Base-by-base conservation (phyloP, 2,888 invertebrate genomes). In the Steromphala cineraria region DNA sequence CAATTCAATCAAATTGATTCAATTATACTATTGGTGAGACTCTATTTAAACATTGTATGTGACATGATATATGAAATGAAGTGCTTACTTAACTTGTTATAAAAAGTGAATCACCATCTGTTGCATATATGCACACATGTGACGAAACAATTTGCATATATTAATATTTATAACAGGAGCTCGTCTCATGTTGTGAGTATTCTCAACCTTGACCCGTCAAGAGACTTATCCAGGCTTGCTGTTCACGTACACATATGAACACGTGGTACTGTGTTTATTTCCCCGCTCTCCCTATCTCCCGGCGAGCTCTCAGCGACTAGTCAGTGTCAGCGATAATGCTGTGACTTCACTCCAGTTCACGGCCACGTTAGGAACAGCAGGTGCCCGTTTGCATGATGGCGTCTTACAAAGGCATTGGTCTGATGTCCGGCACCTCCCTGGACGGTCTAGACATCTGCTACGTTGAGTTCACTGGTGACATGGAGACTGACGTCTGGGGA, bases 371-470 rank as follows among this genome's bases (percentile, higher is more conserved):
- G n/a, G 5, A 13, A 4, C 24, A 24, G 28, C 53, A 52, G 24
- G 19, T 24, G 13, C 13, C 55, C 55, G 3, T 55, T 55, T 56
- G 28, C 74, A 71, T 31, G 55, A 92, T 92, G 91, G 80, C 90
- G 36, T 86, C 90, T 10, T 91, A 87, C 81, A 84, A 85, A 13
- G 91, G 90, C 7, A 87, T 92, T 4, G 92, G 92, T 4, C 84
- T 92, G 17, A 92, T 92, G 90, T 91, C 91, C 0, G 92, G 92
- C 1, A 87, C 91, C 2, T 92, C 92, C 0, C 79, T 92, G 75
- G 92, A 92, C 82, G 92, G 92, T 7, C 84, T 92, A 17, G 92
- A 92, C 81, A 77, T 92, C 0, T 92, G 92, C 79, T 90, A 88
- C 53, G 91, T 87, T 36, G 90, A 91, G 81, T 91, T 91, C 81